Base-by-base conservation (phyloP, 1,140 invertebrate genomes). In the Nasonia longicornis region DNA sequence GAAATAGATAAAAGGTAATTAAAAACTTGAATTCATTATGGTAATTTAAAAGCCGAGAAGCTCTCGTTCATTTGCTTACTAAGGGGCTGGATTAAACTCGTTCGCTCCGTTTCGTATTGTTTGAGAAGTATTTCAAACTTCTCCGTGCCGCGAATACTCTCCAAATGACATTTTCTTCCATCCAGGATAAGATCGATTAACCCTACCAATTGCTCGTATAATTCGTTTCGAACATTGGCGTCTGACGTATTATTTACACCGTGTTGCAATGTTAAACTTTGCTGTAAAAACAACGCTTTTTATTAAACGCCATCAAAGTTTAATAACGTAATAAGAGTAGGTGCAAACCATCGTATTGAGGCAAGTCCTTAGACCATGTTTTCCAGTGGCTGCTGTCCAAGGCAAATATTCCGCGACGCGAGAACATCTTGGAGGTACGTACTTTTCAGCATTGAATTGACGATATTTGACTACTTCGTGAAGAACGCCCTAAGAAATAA, bases 161-260 rank as follows among this genome's bases (percentile, higher is more conserved):
- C 93, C 42, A 96, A 86, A 86, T 96, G 95, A 78, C 89, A 92
- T 85, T 94, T 94, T 78, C 93, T 93, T 0, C 95, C 95, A 85
- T 96, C 95, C 38, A 97, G 89, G 81, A 96, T 93, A 14, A 96
- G 89, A 87, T 96, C 95, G n/a, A 95, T 92, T 2, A 97, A 86
- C 76, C 94, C 92, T 0, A 95, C 91, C 42, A 96, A 87, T 86
- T 97, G 95, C 69, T 95, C 93, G 83, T 93, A 95, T 20, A 97
- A 87, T 58, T 92, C 90, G 76, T 92, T 92, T 77, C 88, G 91
- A 1, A 93, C 63, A 2, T 91, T 87, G 0, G 87, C 84, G 64
- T 94, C 92, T 38, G 87, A 92, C 2, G 92, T 92, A 52, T 91
- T 91, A 81, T 91, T 91, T 0, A 93, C 87, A 2, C 93, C 93